A percentile compares a stretch with the other conserved stretches of the same genome.
Conservation (phyloP, 1,140 invertebrate species). For the Trichonephila clavata region DNA sequence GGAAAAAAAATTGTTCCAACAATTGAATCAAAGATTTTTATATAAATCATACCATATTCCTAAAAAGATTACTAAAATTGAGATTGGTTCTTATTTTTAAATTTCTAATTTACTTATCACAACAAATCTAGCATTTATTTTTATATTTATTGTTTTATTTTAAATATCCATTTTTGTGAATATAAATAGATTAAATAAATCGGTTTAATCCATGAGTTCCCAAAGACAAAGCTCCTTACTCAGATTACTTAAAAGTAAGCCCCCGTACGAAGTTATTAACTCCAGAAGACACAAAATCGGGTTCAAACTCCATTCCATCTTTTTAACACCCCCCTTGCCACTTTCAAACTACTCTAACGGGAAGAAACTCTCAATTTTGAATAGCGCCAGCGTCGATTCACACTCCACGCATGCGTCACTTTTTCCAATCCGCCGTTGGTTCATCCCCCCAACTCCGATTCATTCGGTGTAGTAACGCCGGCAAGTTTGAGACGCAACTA, state of each 20-base stretch:
- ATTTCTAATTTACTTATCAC: too few species aligned
- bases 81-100: too few species aligned
- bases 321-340: not conserved
- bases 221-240: not conserved
- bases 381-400: not conserved
- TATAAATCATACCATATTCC: too few species aligned
- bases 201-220: not conserved
- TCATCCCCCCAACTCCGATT: constrained; percentile 56
- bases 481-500: constrained; percentile 44
- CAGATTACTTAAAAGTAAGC: not conserved
- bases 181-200: too few species aligned
- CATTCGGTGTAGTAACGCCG: constrained; percentile 50
- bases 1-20: too few species aligned
- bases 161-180: too few species aligned
- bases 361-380: not conserved
- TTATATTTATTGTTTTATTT: too few species aligned
- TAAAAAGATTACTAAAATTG: too few species aligned
- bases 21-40: too few species aligned
- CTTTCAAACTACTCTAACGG: not conserved
- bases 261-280: not conserved
- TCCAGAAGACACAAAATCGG: not conserved
- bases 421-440: constrained; percentile 28
- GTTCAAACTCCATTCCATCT: not conserved
- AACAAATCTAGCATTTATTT: too few species aligned
- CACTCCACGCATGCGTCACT: constrained; percentile 37